Percentiles rank a stretch among this genome's conserved stretches.
These are phyloP conservation scores for Hirtodrosophila confusa DNA, from an alignment of 2,888 invertebrate species.

Conservation along the genomic window DNA sequence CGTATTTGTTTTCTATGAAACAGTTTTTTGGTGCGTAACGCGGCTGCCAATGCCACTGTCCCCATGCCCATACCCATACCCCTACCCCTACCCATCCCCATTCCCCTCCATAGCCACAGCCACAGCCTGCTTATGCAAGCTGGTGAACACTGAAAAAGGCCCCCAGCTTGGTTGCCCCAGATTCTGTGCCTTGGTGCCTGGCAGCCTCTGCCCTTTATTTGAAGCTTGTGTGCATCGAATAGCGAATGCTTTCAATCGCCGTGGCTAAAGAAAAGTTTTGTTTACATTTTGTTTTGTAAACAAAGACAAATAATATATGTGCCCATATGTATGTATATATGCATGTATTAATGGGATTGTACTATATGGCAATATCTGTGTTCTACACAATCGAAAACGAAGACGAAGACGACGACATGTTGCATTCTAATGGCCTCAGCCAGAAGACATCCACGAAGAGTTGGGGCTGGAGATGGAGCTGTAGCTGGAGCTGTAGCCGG, in stretches of 20 bases:
- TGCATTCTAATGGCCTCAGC: conserved; percentile 73
- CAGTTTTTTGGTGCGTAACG: conserved; percentile 62
- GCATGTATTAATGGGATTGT: conserved; percentile 7
- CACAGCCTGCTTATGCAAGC: conserved; percentile 74
- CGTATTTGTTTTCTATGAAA: conserved; percentile 65
- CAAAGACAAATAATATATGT: conserved; percentile 59
- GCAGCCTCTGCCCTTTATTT: conserved; percentile 17
- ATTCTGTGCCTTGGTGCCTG: conserved; percentile 52
- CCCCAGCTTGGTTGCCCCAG: conserved; percentile 79
- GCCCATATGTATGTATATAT: conserved; percentile 4
- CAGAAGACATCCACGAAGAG: conserved; percentile 50
- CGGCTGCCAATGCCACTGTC: conserved; percentile 41
- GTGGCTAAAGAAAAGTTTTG: conserved; percentile 68
- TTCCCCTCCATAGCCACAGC: conserved; percentile 2
- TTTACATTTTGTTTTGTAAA: conserved; percentile 80
- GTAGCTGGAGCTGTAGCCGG: conserved; percentile 22
- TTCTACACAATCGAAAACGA: conserved; percentile 61
- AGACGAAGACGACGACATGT: conserved; percentile 69
- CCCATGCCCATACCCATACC: conserved; percentile 1
- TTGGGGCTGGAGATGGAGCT: conserved; percentile 8
- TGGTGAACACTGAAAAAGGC: conserved; percentile 63
- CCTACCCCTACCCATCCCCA: neutral
- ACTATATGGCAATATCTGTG: conserved; percentile 61
- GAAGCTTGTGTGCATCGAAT: conserved; percentile 45
- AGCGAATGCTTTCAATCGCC: conserved; percentile 67